These are phyloP conservation scores for Drosophila nigricruria DNA, from an alignment of 2,888 invertebrate species.

Conservation along the genomic window DNA sequence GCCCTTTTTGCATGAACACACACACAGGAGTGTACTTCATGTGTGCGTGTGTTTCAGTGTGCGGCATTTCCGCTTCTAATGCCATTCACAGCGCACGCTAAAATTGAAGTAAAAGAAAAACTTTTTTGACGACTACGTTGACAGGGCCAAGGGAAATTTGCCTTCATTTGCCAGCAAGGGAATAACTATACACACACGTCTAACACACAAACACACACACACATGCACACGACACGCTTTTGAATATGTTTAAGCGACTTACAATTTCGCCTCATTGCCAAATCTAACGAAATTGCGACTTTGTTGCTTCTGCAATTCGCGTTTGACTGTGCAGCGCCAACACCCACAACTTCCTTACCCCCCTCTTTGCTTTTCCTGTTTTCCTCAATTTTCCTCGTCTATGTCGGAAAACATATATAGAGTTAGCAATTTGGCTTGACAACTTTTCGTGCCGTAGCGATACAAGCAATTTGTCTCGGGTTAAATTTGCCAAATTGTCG, in stretches of 20 bases:
- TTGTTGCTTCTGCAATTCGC: conserved; percentile 17
- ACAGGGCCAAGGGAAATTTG: conserved; percentile 69
- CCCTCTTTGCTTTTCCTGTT: neutral
- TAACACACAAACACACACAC: neutral
- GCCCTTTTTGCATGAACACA: conserved; percentile 50
- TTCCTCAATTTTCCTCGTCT: neutral
- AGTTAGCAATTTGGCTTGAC: conserved; percentile 66
- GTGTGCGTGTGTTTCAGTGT: conserved; percentile 22
- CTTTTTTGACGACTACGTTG: conserved; percentile 62
- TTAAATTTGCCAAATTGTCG: conserved; percentile 71
- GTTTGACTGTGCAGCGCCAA: conserved; percentile 4
- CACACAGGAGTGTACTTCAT: conserved; percentile 6
- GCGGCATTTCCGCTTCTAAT: conserved; percentile 64
- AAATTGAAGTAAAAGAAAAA: conserved; percentile 47
- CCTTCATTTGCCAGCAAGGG: conserved; percentile 56
- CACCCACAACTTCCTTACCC: neutral
- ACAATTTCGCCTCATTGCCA: conserved; percentile 71
- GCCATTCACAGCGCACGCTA: conserved; percentile 47
- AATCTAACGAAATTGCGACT: conserved; percentile 57
- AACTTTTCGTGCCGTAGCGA: conserved; percentile 58
- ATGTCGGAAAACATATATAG: conserved; percentile 47
- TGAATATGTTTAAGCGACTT: conserved; percentile 53
- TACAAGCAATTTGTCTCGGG: conserved; percentile 66
- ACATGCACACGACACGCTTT: conserved; percentile 9
- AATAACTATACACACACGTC: conserved; percentile 37